Evolutionary conservation across 1,140 invertebrate species (phyloP), one percentile per base, ranked within the genome.

Genomic region (Caenorhabditis remanei): DNA sequence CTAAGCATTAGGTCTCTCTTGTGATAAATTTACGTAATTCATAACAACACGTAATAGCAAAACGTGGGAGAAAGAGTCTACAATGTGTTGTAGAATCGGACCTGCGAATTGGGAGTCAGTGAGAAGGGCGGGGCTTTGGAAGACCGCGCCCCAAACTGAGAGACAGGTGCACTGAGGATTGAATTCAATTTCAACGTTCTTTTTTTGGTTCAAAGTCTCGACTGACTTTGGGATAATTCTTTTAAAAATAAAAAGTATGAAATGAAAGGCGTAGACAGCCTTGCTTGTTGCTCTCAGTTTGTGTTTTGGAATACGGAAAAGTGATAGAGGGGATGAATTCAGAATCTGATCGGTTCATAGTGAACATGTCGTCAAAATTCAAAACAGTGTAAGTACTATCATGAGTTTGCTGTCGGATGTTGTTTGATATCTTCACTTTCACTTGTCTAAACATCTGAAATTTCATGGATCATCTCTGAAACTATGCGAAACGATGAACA

Each of bases 331-430:
- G 65, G 65, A 71, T 71, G 65, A 71, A 71, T 16, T 46, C 65
- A 71, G 24, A 19, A 43, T 14, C 65, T 24, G 65, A 46, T 71
- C 65, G 65, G 43, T 71, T 40, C 14, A n/a, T 4, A 63, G n/a
- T 63, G 2, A n/a, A 0, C 14, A 71, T 19, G 41, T 14, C 65
- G 40, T 71, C 65, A 71, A 46, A 46, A 43, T 71, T 71, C 40
- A 71, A 71, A 71, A 71, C 65, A 71, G 40, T 71, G 40, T 71
- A 71, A 71, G 65, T 16, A 43, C 65, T 71, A 71, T 43, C 41
- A 71, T 46, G 16, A 14, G 65, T 19, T 19, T 16, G 40, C 7
- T 71, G 16, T 71, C 16, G 14, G 8, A 8, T 43, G 65, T 4
- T 71, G 40, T 32, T 40, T 65, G 61, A 32, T 40, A 13, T 58